Conservation (phyloP, 2,113 vertebrate genomes). For the Hydropotes inermis region DNA sequence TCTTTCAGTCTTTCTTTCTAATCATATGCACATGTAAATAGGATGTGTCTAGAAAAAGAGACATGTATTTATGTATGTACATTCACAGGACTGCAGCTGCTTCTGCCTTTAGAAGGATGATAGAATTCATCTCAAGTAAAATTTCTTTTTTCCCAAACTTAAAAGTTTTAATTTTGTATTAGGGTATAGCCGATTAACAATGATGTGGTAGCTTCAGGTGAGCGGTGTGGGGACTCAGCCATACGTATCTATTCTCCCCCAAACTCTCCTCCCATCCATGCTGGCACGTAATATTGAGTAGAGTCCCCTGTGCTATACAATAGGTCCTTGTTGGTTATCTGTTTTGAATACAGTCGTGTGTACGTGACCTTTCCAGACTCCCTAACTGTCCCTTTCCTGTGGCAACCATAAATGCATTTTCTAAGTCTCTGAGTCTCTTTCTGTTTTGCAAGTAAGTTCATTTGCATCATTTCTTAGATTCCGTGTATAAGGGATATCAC, state of each 20-base stretch:
- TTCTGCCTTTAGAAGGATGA: background rate
- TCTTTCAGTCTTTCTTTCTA: background rate
- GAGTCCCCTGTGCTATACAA: background rate
- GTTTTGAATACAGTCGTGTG: background rate
- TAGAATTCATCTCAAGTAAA: background rate
- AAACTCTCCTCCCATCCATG: background rate
- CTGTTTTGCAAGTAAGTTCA: background rate
- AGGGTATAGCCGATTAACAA: background rate
- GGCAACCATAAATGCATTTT: background rate
- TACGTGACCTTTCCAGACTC: background rate
- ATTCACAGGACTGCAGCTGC: background rate
- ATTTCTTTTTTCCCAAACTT: background rate
- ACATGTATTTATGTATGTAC: background rate
- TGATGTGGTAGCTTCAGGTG: background rate
- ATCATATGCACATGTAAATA: background rate
- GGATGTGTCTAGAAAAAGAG: background rate
- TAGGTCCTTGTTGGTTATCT: background rate
- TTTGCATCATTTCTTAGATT: background rate
- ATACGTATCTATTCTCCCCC: background rate
- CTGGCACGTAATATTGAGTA: background rate
- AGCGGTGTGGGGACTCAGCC: background rate
- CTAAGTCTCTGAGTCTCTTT: background rate
- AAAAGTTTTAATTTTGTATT: background rate
- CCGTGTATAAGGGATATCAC: background rate
- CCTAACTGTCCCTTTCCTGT: background rate